phyloP scores from a whole-genome alignment of 2,113 vertebrate species.

The Bolborhynchus lineola region DNA sequence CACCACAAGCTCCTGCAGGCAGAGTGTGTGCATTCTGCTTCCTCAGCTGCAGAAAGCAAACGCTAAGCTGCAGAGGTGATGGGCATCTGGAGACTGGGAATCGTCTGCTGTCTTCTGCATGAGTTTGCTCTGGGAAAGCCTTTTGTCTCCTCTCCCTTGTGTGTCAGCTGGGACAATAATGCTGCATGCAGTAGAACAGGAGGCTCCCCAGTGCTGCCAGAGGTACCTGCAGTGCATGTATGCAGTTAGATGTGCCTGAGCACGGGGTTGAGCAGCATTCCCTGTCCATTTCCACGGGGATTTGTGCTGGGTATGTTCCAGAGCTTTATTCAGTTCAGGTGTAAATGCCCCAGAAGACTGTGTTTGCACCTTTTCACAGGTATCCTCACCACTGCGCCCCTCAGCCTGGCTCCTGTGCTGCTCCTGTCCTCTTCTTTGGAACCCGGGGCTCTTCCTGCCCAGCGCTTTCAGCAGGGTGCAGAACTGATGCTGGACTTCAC shows the following conservation, averaged over 20 bases:
- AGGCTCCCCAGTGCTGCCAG: background rate
- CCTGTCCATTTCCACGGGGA: background rate
- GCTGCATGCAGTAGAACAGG: background rate
- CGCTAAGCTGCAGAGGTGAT: background rate
- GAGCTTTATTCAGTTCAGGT: background rate
- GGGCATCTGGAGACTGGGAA: background rate
- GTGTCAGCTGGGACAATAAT: background rate
- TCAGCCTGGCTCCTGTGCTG: background rate
- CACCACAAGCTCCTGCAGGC: background rate
- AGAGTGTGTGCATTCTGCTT: background rate
- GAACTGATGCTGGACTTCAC: fast-evolving
- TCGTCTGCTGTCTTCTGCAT: background rate
- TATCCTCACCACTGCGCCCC: background rate
- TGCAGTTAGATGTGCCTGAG: background rate
- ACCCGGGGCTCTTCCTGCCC: background rate
- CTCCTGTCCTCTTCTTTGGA: background rate
- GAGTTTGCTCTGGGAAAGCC: background rate
- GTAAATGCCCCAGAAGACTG: background rate
- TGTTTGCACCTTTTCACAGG: background rate
- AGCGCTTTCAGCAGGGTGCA: background rate
- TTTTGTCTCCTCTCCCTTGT: background rate
- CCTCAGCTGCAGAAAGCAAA: fast-evolving
- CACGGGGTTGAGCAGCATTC: background rate
- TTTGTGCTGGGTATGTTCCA: background rate
- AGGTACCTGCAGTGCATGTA: fast-evolving